A percentile compares a stretch with the other conserved stretches of the same genome.
Evolutionary conservation across 2,797 vertebrate genomes (phyloP).

Genomic region (Gouania willdenowi): DNA sequence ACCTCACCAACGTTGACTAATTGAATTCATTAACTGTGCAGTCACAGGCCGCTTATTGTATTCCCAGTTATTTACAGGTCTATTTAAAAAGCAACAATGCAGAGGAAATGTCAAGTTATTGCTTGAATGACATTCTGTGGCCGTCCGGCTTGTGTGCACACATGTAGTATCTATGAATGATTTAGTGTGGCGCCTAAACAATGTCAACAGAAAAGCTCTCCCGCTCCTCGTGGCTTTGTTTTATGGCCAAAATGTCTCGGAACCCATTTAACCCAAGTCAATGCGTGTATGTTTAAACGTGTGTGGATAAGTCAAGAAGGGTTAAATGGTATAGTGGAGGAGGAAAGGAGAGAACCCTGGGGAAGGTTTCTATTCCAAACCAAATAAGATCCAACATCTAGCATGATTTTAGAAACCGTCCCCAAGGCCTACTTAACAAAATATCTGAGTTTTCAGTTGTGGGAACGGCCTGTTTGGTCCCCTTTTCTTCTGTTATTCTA

Average conservation of each 20-base stretch:
- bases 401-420: slow-evolving; percentile 53
- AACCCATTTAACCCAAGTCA: slow-evolving; percentile 55
- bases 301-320: slow-evolving; percentile 21
- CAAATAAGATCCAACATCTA: slow-evolving; percentile 72
- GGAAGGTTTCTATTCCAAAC: slow-evolving; percentile 66
- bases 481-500: slow-evolving; percentile 42
- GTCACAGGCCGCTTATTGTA: slow-evolving; percentile 36
- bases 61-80: slow-evolving; percentile 58
- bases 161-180: slow-evolving; percentile 33
- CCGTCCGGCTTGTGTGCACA: no score
- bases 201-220: slow-evolving; percentile 30
- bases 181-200: slow-evolving; percentile 44
- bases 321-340: slow-evolving; percentile 57
- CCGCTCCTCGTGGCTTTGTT: slow-evolving; percentile 34
- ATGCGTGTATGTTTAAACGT: slow-evolving; percentile 15
- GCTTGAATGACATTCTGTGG: slow-evolving; percentile 37
- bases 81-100: slow-evolving; percentile 54
- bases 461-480: slow-evolving; percentile 31
- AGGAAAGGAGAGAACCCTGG: slow-evolving; percentile 38
- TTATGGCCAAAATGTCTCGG: slow-evolving; percentile 67
- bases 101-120: slow-evolving; percentile 55
- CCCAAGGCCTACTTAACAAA: slow-evolving; percentile 64
- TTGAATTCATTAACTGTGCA: slow-evolving; percentile 59
- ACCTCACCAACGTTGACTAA: slow-evolving; percentile 56
- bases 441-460: slow-evolving; percentile 55